Percentiles rank a stretch among this genome's conserved stretches.
Conservation (phyloP, 1,140 invertebrate genomes). For the Drosophila littoralis region DNA sequence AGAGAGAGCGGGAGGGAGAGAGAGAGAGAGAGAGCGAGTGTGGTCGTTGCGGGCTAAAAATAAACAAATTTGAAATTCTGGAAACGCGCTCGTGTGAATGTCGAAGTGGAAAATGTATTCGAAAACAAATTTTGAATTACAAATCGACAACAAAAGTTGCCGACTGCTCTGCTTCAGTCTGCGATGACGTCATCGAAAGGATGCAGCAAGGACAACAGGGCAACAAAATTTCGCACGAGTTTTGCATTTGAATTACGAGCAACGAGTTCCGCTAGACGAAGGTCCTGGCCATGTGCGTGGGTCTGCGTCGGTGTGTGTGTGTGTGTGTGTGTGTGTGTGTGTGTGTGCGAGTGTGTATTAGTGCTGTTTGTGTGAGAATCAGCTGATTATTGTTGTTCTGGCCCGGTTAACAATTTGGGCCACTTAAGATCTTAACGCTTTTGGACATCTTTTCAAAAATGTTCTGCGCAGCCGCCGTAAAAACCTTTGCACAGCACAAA, state of each 20-base stretch:
- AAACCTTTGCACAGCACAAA: slow-evolving; percentile 26
- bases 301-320: not conserved
- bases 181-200: slow-evolving; percentile 61
- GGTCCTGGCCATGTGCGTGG: slow-evolving; percentile 6
- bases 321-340: slow-evolving; percentile 10
- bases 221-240: slow-evolving; percentile 79
- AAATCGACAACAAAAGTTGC: slow-evolving; percentile 64
- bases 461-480: slow-evolving; percentile 56
- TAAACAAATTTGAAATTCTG: slow-evolving; percentile 77
- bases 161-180: slow-evolving; percentile 2
- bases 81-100: slow-evolving; percentile 52
- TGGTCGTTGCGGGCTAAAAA: slow-evolving; percentile 8
- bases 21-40: slow-evolving; percentile 11
- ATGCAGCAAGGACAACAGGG: slow-evolving; percentile 65
- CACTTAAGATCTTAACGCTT: slow-evolving; percentile 21
- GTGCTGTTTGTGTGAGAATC: slow-evolving; percentile 39
- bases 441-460: not conserved
- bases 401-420: slow-evolving; percentile 31
- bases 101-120: slow-evolving; percentile 77
- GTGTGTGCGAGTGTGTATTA: slow-evolving; percentile 21
- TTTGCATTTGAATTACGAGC: slow-evolving; percentile 81
- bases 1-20: slow-evolving; percentile 3
- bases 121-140: slow-evolving; percentile 83
- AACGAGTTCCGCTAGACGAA: slow-evolving; percentile 58
- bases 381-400: slow-evolving; percentile 81